These are phyloP conservation scores for Xanthostigma xanthostigma DNA, from an alignment of 2,888 invertebrate species.

Conservation along the genomic window DNA sequence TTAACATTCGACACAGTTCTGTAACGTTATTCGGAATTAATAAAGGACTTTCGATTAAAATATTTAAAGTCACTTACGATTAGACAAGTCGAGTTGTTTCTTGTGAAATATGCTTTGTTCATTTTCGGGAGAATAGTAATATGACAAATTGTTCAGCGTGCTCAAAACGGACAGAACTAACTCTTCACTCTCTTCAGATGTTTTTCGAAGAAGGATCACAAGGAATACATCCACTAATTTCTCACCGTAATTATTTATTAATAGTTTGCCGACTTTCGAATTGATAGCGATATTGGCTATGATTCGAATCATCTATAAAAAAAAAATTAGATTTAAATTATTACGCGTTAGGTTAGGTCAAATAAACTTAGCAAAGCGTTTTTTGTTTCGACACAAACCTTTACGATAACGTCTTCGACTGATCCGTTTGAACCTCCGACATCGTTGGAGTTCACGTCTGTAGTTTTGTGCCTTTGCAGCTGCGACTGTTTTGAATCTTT, in stretches of 20 bases:
- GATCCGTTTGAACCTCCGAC: slow-evolving; percentile 36
- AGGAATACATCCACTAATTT: slow-evolving; percentile 28
- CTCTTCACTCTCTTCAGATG: slow-evolving; percentile 48
- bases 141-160: slow-evolving; percentile 74
- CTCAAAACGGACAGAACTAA: slow-evolving; percentile 63
- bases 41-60: not conserved
- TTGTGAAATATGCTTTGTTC: slow-evolving; percentile 30
- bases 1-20: slow-evolving; percentile 31
- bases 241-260: slow-evolving; percentile 32
- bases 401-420: slow-evolving; percentile 51
- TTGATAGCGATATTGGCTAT: slow-evolving; percentile 73
- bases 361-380: too few species aligned
- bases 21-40: slow-evolving; percentile 12
- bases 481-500: slow-evolving; percentile 29
- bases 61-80: slow-evolving; percentile 22
- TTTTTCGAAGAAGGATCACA: slow-evolving; percentile 30
- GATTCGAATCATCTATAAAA: slow-evolving; percentile 54
- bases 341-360: too few species aligned
- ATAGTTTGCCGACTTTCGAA: slow-evolving; percentile 53
- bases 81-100: slow-evolving; percentile 32
- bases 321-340: slow-evolving; percentile 1
- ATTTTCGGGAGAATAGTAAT: slow-evolving; percentile 40
- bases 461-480: slow-evolving; percentile 21
- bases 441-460: slow-evolving; percentile 29
- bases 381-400: slow-evolving; percentile 29